Conservation (phyloP, 2,888 invertebrate species). For the Bugulina stolonifera region DNA sequence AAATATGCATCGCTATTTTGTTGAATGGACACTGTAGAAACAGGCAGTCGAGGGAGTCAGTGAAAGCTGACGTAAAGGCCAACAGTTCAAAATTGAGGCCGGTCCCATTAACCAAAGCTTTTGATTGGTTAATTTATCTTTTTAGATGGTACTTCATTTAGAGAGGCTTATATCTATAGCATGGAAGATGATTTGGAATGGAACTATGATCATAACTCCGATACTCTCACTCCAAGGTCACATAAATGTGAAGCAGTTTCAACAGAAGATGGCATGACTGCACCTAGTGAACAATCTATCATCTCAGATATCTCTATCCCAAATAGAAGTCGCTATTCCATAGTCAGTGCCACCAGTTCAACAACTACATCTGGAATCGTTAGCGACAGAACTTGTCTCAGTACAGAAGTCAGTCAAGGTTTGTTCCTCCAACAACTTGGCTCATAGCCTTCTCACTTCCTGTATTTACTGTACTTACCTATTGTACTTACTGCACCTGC, state of each 20-base stretch:
- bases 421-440: neutral
- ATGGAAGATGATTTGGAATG: slow-evolving; percentile 47
- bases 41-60: no score
- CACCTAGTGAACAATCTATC: neutral
- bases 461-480: no score
- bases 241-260: slow-evolving; percentile 7
- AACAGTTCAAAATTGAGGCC: no score
- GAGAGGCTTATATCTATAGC: slow-evolving; percentile 68
- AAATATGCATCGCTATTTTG: no score
- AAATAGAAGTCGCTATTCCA: slow-evolving; percentile 66
- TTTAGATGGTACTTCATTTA: slow-evolving; percentile 62
- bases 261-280: neutral
- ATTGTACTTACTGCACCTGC: no score
- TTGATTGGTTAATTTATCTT: no score
- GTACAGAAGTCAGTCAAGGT: slow-evolving; percentile 22
- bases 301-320: slow-evolving; percentile 31
- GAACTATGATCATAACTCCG: slow-evolving; percentile 36
- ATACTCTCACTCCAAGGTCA: neutral
- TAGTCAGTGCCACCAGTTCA: slow-evolving; percentile 89
- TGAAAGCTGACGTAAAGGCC: no score
- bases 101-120: no score
- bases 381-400: slow-evolving; percentile 62
- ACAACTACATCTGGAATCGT: slow-evolving; percentile 95
- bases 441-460: neutral
- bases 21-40: no score